Evolutionary conservation across 1,140 invertebrate species (phyloP), one percentile per base, ranked within the genome.

Genomic region (Drosophila athabasca): DNA sequence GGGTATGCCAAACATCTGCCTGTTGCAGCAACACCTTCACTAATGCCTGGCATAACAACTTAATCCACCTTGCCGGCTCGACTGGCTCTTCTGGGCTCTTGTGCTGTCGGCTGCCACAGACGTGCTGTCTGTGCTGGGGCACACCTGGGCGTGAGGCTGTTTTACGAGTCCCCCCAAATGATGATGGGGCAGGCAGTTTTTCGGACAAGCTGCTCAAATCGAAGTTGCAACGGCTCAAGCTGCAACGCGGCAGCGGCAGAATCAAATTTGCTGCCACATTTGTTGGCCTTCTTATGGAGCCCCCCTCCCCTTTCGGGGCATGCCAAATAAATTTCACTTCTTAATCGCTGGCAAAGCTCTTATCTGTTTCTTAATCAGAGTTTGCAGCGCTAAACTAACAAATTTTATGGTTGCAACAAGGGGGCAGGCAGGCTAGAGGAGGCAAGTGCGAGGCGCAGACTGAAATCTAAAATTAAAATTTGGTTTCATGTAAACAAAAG

Each of bases 41-140:
- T 83, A 83, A 83, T 84, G 72, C 80, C 61, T 52, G 61, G 71
- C 80, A 84, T 83, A 83, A 83, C 80, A 79, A 83, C 79, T 83
- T 83, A 83, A 84, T 85, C 64, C 81, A 85, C 51, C 81, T 80
- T 76, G 76, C 65, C 67, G 59, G 31, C 62, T 50, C 41, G 46
- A 45, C 50, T 64, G 73, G 17, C 54, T 49, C 48, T 19, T 19
- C 17, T 19, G 17, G 17, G 17, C 17, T 19, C 17, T 19, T 19
- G 53, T 62, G 60, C 72, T 66, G 11, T 57, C 17, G 45, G 39
- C 19, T 26, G 31, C 69, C 31, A 74, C 80, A 84, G 70, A 83
- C 75, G 61, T 35, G 46, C 64, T 41, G 67, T 66, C 67, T 70
- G 67, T 57, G 64, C 31, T 46, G 31, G 31, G 31, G 39, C 45